A percentile compares a stretch with the other conserved stretches of the same genome.
phyloP scores from a whole-genome alignment of 1,140 invertebrate species.

The Atta cephalotes region DNA sequence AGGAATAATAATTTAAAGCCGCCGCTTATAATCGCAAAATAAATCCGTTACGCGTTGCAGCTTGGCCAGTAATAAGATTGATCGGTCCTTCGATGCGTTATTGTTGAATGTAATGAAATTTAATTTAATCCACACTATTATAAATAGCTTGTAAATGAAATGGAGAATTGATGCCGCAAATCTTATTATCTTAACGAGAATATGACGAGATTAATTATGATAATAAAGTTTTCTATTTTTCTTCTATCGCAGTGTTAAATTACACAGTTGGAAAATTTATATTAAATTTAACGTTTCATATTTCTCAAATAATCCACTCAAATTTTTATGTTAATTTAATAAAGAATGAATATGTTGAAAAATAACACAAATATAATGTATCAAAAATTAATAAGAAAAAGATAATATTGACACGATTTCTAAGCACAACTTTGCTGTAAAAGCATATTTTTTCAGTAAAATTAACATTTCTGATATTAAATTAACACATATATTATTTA shows the following conservation, averaged over 20 bases:
- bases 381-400: no score
- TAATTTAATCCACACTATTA: constrained; percentile 40
- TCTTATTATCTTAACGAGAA: constrained; percentile 16
- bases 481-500: no score
- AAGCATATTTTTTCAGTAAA: no score
- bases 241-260: not conserved
- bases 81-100: constrained; percentile 19
- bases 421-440: no score
- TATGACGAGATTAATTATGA: not conserved
- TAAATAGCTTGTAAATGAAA: constrained; percentile 20
- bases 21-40: constrained; percentile 40
- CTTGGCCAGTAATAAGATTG: constrained; percentile 19
- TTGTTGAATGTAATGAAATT: constrained; percentile 46
- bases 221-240: constrained; percentile 21
- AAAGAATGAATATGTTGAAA: no score
- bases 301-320: no score
- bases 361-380: no score
- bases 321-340: no score
- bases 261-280: not conserved
- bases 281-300: no score
- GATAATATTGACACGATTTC: no score
- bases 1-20: constrained; percentile 62
- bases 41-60: constrained; percentile 33
- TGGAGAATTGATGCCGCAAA: not conserved
- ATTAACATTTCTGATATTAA: no score